A percentile compares a stretch with the other conserved stretches of the same genome.
phyloP scores from a whole-genome alignment of 2,113 vertebrate genomes.

The Larimichthys polyactis region DNA sequence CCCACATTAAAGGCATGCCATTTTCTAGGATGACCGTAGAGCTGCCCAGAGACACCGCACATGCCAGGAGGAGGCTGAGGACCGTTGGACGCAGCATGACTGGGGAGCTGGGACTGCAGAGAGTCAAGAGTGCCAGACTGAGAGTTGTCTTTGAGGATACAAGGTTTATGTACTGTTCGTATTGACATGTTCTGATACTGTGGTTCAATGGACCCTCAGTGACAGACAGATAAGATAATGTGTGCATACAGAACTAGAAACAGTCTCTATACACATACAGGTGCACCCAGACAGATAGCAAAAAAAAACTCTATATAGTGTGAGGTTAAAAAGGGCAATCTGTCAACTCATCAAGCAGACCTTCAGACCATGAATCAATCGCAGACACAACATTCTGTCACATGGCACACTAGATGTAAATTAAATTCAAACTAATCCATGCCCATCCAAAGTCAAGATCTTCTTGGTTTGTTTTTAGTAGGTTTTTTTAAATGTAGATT shows the following conservation, averaged over 20 bases:
- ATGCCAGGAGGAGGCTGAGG: slow-evolving; percentile 56
- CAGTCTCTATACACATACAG: not conserved
- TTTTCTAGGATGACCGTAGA: slow-evolving; percentile 66
- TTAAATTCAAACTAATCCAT: no score
- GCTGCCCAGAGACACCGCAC: slow-evolving; percentile 46
- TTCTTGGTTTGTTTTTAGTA: not conserved
- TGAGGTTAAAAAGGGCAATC: not conserved
- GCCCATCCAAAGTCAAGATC: not conserved
- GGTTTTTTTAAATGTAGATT: no score
- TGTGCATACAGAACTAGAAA: not conserved
- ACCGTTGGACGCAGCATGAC: slow-evolving; percentile 28
- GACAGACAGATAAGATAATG: slow-evolving; percentile 44
- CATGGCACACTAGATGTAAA: no score
- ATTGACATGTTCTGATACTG: not conserved
- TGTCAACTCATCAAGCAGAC: not conserved
- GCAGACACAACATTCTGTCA: no score
- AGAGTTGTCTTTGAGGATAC: not conserved
- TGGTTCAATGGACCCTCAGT: slow-evolving; percentile 25
- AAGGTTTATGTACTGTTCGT: slow-evolving; percentile 29
- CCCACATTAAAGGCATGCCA: slow-evolving; percentile 84
- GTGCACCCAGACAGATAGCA: no score
- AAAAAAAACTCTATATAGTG: not conserved
- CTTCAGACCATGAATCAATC: not conserved
- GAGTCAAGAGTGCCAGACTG: not conserved
- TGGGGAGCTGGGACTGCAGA: slow-evolving; percentile 12